Conservation (phyloP, 2,888 invertebrate genomes). For the Lycophotia porphyrea region DNA sequence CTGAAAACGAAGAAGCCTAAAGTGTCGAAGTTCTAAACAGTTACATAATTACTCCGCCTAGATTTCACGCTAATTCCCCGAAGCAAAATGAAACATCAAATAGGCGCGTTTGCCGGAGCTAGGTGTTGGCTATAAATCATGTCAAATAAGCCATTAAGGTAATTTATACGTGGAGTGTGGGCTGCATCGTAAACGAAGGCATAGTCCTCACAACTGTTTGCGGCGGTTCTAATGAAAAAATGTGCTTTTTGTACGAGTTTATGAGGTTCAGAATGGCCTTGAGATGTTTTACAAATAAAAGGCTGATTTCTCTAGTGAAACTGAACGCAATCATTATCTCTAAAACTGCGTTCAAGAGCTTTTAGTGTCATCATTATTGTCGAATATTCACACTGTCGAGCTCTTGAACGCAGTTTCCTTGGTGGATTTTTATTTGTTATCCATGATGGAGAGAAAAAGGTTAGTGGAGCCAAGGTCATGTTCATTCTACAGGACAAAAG, state of each 20-base stretch:
- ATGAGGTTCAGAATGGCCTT: slow-evolving; percentile 28
- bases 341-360: not conserved
- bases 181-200: slow-evolving; percentile 73
- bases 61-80: slow-evolving; percentile 52
- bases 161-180: slow-evolving; percentile 74
- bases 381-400: not conserved
- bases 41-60: slow-evolving; percentile 23
- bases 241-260: slow-evolving; percentile 47
- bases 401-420: not conserved
- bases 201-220: slow-evolving; percentile 53
- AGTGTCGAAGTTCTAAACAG: slow-evolving; percentile 8
- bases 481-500: not conserved
- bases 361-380: not conserved
- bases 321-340: not conserved
- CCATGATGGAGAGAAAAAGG: not conserved
- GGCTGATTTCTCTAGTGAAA: not conserved
- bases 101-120: slow-evolving; percentile 59
- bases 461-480: not conserved
- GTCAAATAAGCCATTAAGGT: slow-evolving; percentile 79
- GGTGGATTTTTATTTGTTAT: not conserved
- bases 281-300: not conserved
- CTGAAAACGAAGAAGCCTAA: slow-evolving; percentile 13
- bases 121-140: slow-evolving; percentile 76
- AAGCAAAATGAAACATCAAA: slow-evolving; percentile 60
- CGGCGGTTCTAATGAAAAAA: slow-evolving; percentile 65